A percentile compares a stretch with the other conserved stretches of the same genome.
These are phyloP conservation scores for Dorcus parallelipipedus DNA, from an alignment of 2,888 invertebrate genomes.

Conservation along the genomic window DNA sequence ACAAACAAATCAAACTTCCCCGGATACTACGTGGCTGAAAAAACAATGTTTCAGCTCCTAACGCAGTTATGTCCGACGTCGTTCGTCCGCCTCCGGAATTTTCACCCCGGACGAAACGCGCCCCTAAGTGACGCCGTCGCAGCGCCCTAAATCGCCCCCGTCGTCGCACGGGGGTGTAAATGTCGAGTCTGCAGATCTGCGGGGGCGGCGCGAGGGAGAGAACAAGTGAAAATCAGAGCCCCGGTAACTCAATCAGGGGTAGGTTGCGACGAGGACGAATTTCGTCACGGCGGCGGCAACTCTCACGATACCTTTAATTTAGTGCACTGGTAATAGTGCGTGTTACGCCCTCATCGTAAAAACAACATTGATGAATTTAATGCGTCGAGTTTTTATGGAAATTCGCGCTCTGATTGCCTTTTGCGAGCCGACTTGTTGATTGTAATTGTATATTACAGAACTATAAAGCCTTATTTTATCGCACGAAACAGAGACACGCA, in stretches of 20 bases:
- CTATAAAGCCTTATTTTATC: too few relatives aligned
- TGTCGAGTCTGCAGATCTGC: constrained; percentile 20
- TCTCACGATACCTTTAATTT: too few relatives aligned
- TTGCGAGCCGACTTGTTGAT: too few relatives aligned
- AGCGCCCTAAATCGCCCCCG: constrained; percentile 6
- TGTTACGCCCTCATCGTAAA: too few relatives aligned
- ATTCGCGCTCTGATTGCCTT: too few relatives aligned
- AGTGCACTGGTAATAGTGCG: too few relatives aligned
- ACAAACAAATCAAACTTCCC: constrained; percentile 27
- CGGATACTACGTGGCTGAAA: constrained; percentile 17
- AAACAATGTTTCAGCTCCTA: constrained; percentile 23
- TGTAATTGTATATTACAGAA: too few relatives aligned
- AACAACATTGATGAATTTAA: too few relatives aligned
- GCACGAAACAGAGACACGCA: too few relatives aligned
- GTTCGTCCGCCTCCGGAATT: background rate
- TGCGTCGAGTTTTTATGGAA: too few relatives aligned
- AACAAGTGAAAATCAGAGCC: constrained; percentile 45
- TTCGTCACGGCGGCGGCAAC: too few relatives aligned
- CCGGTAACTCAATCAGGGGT: constrained; percentile 40
- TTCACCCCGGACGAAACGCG: background rate
- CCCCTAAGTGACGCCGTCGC: background rate
- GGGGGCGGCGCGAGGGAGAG: constrained; percentile 32
- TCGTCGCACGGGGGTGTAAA: constrained; percentile 14
- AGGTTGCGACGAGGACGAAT: constrained; percentile 24
- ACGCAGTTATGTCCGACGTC: constrained; percentile 13